phyloP scores from a whole-genome alignment of 2,797 vertebrate genomes.

The Heterohyrax brucei region DNA sequence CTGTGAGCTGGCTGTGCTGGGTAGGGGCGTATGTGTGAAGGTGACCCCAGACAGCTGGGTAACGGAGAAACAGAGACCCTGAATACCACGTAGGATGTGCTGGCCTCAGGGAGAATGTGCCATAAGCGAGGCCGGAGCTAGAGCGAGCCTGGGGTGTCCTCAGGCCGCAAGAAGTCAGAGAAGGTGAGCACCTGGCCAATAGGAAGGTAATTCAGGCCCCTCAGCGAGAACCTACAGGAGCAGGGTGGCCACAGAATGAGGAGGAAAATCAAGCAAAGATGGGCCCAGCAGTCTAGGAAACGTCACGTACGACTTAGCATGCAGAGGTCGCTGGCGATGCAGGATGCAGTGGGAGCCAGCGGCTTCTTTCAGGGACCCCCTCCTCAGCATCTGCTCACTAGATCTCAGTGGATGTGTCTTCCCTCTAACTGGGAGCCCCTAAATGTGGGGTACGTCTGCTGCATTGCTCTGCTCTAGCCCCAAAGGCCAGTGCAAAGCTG shows the following conservation, averaged over 20 bases:
- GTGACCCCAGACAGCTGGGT: not conserved
- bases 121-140: no score
- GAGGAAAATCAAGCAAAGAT: not conserved
- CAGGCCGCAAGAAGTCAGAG: not conserved
- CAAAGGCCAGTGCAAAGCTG: rapidly evolving
- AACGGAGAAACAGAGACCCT: not conserved
- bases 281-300: not conserved
- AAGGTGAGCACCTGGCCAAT: not conserved
- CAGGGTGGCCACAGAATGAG: not conserved
- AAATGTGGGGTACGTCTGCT: no score
- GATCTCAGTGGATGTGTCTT: not conserved
- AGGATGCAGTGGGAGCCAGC: not conserved
- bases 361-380: not conserved
- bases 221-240: not conserved
- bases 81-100: not conserved
- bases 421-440: not conserved
- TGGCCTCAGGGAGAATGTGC: not conserved
- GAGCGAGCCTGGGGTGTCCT: not conserved
- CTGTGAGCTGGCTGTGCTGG: not conserved
- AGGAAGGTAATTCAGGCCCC: not conserved
- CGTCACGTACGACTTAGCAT: rapidly evolving
- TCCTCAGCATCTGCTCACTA: not conserved
- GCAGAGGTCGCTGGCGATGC: not conserved
- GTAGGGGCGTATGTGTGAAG: no score
- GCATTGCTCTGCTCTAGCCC: not conserved